Evolutionary conservation across 2,797 vertebrate genomes (phyloP), one percentile per base, ranked within the genome.

Genomic region (Trachurus trachurus): DNA sequence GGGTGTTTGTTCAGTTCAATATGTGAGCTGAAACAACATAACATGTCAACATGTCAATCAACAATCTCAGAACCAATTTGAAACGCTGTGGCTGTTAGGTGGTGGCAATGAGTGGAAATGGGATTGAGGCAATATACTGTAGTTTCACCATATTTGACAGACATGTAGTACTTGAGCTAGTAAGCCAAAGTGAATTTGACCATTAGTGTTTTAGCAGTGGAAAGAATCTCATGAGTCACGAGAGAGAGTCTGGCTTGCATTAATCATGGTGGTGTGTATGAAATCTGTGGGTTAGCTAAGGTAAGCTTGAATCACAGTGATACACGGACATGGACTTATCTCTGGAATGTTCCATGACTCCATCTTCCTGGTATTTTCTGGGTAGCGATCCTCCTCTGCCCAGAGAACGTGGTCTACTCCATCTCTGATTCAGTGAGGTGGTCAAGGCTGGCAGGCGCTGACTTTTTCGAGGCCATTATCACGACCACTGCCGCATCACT

Each of bases 341-440:
- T 80, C 81, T 59, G 80, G 83, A 88, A 87, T 90, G 73, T 88
- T 92, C 87, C 85, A 87, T 89, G 87, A 90, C 74, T 92, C 89
- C 89, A 88, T 74, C 75, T 59, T 52, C 47, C 44, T 10, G 47
- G 67, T 62, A 78, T 74, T 76, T 59, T 64, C 52, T 19, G 6
- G 31, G 47, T 37, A 66, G 42, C 54, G 76, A 83, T 65, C 73
- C 63, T 80, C 66, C 29, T 82, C 80, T 79, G 52, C 61, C 58
- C 47, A 3, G 74, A 76, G 73, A 73, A 42, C 59, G 11, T 60
- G 60, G 53, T 60, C 39, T n/a, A 42, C 77, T 81, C 69, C 73
- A 67, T 78, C 73, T 71, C 49, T 56, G 81, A 84, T 69, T 71
- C 72, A 70, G 59, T 12, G 80, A 69, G 74, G 56, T 71, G 81